phyloP scores from a whole-genome alignment of 2,888 invertebrate genomes.

The Apantesis nais region DNA sequence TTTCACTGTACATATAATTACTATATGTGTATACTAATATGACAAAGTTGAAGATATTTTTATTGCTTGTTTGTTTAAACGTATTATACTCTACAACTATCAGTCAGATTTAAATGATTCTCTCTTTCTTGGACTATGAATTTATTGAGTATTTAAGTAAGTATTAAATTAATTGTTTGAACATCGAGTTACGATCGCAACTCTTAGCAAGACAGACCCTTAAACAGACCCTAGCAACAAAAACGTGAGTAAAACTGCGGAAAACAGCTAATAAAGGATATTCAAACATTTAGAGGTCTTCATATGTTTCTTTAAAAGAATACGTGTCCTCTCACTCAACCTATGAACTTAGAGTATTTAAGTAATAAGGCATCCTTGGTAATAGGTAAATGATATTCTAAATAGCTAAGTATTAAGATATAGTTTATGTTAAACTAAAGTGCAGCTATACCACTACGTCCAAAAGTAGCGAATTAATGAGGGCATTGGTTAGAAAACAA shows the following conservation, averaged over 20 bases:
- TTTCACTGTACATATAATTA: no score
- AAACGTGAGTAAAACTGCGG: background rate
- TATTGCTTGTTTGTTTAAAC: no score
- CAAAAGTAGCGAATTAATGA: background rate
- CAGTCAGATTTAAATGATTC: background rate
- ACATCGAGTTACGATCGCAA: background rate
- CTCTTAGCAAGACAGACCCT: no score
- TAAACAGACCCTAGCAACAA: background rate
- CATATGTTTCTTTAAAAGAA: background rate
- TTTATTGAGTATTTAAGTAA: background rate
- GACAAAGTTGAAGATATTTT: no score
- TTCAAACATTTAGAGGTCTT: background rate
- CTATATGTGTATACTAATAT: no score
- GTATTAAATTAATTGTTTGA: no score
- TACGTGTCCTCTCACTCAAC: background rate
- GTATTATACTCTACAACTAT: background rate
- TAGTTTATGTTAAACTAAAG: background rate
- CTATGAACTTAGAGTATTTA: background rate
- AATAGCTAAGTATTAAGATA: background rate
- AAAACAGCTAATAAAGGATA: background rate
- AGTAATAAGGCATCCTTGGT: background rate
- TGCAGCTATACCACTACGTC: background rate
- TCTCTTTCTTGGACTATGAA: background rate
- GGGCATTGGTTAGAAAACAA: background rate
- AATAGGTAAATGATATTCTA: background rate